Percentiles rank a stretch among this genome's conserved stretches.
phyloP scores from a whole-genome alignment of 2,888 invertebrate genomes.

The Chalcis sispes region DNA sequence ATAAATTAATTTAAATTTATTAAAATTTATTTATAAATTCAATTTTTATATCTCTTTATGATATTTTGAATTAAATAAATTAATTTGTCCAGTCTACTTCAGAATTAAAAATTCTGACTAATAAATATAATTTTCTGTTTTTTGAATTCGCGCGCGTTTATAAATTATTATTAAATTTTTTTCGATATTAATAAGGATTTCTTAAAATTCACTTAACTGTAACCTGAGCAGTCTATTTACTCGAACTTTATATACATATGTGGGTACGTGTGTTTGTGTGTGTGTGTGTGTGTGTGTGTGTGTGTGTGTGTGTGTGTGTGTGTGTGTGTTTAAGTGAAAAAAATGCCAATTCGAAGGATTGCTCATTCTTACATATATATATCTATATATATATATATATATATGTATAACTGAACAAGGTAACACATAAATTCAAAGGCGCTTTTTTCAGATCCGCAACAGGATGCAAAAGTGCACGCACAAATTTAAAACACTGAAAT shows the following conservation, averaged over 20 bases:
- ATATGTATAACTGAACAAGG: no score
- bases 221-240: slow-evolving; percentile 5
- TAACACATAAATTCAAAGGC: no score
- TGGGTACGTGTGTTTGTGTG: neutral
- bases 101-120: neutral
- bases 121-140: neutral
- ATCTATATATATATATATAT: neutral
- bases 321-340: neutral
- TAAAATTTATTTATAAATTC: neutral
- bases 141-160: neutral
- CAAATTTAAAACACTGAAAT: slow-evolving; percentile 36
- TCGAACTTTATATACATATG: neutral
- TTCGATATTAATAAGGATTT: neutral
- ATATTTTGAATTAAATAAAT: neutral
- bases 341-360: no score
- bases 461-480: slow-evolving; percentile 44
- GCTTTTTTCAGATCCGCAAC: slow-evolving; percentile 45
- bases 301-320: neutral
- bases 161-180: neutral
- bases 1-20: neutral
- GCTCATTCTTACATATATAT: no score
- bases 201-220: neutral
- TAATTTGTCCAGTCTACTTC: neutral
- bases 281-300: neutral
- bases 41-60: neutral